Evolutionary conservation across 1,140 invertebrate species (phyloP), one percentile per base, ranked within the genome.

Genomic region (Triops cancriformis): DNA sequence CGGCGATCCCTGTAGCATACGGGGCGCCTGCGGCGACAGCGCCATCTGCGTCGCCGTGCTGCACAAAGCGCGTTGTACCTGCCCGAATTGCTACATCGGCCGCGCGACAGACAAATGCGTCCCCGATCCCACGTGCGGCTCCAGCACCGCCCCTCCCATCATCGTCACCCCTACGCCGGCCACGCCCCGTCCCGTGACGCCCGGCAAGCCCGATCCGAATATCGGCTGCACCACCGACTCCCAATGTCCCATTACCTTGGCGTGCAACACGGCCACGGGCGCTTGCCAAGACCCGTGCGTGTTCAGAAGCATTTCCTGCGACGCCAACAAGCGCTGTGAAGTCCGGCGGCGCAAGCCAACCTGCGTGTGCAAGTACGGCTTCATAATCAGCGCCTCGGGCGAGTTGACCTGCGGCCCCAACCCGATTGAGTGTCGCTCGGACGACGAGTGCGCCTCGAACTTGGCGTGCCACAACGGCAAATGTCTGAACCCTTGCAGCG

Each of bases 331-430:
- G 83, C 91, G 90, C 83, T 97, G 94, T 85, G 91, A 94, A 86
- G 93, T 95, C 45, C 89, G 92, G 80, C 90, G 91, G 81, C 94
- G 96, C 83, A 87, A 88, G 81, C 90, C 94, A 0, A 89, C 92
- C 78, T 97, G 95, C 85, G 92, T 95, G 26, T 97, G 95, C 85
- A 93, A 94, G 82, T 89, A 90, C 81, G 93, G 94, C 27, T 95
- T 95, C 82, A 89, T 93, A 45, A 89, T 96, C 18, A 95, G 93
- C 83, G 93, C 94, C 82, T 86, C 87, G 80, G 93, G 93, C 10
- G 94, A 94, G 83, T 86, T 95, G 77, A 90, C 90, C 12, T 96
- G 94, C 83, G 81, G 81, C 26, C 79, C 80, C 74, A 79, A 79
- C 72, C 92, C 92, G 23, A 80, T 80, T 14, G 92, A 93, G 84